Evolutionary conservation across 1,140 invertebrate species (phyloP).

Genomic region (Drosophila mayri): DNA sequence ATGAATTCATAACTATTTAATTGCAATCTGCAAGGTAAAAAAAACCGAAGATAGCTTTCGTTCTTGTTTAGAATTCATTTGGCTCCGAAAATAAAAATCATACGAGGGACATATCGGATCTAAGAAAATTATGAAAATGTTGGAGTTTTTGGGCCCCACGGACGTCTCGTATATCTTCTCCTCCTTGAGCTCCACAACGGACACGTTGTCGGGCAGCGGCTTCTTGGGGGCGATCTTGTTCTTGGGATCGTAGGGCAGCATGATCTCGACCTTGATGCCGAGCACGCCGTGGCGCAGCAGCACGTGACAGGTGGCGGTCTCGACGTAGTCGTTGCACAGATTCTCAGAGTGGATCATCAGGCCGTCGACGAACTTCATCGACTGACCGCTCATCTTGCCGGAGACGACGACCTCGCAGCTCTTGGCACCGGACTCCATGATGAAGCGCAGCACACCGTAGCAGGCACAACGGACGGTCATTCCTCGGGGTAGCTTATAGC

Average conservation of each 20-base stretch:
- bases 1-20: too few relatives aligned
- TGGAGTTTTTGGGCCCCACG: constrained; percentile 18
- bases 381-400: constrained; percentile 99
- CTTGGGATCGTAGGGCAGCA: constrained; percentile 98
- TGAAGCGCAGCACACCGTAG: constrained; percentile 99
- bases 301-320: constrained; percentile 98
- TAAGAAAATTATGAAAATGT: too few relatives aligned
- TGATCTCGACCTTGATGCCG: constrained; percentile 99
- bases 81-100: too few relatives aligned
- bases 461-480: constrained; percentile 94
- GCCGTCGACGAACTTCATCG: constrained; percentile 99
- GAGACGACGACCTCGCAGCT: constrained; percentile 99
- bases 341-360: constrained; percentile 99
- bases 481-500: constrained; percentile 99
- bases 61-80: too few relatives aligned
- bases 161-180: constrained; percentile 87
- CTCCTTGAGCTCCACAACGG: constrained; percentile 97
- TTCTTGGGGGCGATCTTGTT: constrained; percentile 99
- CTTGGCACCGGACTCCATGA: constrained; percentile 99
- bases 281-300: constrained; percentile 97
- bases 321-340: constrained; percentile 99
- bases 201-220: constrained; percentile 98
- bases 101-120: too few relatives aligned
- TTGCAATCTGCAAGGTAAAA: too few relatives aligned
- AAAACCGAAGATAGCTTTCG: too few relatives aligned